Evolutionary conservation across 2,888 invertebrate species (phyloP), one percentile per base, ranked within the genome.

Genomic region (Adelognathus sp.): DNA sequence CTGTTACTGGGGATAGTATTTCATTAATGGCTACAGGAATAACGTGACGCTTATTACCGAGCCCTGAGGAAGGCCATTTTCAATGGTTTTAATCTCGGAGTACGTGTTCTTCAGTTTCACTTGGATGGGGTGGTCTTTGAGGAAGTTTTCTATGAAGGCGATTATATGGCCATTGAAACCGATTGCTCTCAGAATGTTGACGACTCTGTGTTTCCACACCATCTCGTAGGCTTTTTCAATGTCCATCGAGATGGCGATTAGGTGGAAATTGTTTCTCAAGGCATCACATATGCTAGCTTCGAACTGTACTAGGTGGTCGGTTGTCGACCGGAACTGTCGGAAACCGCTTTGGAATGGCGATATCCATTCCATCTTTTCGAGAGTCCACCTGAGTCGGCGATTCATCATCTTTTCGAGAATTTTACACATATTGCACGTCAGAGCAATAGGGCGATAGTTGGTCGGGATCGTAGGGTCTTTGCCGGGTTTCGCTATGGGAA

Each of bases 211-310:
- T 16, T 44, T 61, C 69, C 58, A 69, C 3, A 44, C 56, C 54
- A 71, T 16, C 14, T 80, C 79, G 60, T 71, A 81, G 0, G 79
- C 79, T 18, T 80, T 79, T 50, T 79, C 78, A 6, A 78, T 56
- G 50, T 80, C 74, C 16, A 78, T 18, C 4, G 33, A 44, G 1
- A 72, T 67, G 2, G 71, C 71, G 11, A 78, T 52, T 5, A 79
- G 64, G 33, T 79, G 52, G 33, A 75, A 61, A 9, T 80, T 76
- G 29, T 60, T 72, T 7, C 33, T 52, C 5, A 81, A 72, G 3
- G 81, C 72, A 16, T 73, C 50, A 14, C 54, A 41, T 3, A 76
- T 67, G n/a, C 27, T 18, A 14, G 44, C 60, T 67, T 80, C 36
- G 3, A 77, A 31, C 1, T 54, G 44, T 2, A 78, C 29, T 0